Conservation (phyloP, 1,140 invertebrate genomes). For the Tenebrio molitor region DNA sequence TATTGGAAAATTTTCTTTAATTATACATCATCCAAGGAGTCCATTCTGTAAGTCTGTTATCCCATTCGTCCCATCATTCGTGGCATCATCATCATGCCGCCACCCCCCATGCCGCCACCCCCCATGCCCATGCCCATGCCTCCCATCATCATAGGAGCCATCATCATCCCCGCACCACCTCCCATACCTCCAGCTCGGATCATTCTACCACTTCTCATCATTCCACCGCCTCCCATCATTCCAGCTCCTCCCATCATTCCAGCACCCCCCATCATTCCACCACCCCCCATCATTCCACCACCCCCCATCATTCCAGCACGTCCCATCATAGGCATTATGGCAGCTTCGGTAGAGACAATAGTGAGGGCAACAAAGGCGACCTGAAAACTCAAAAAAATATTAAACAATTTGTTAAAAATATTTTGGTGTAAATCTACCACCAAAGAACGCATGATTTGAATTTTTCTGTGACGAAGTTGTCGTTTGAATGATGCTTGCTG, state of each 20-base stretch:
- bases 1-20: too few species aligned
- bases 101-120: slow-evolving; percentile 3
- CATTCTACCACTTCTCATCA: background rate
- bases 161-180: background rate
- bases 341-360: background rate
- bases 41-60: background rate
- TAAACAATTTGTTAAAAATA: too few species aligned
- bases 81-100: background rate
- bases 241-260: background rate
- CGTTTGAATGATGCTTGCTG: background rate
- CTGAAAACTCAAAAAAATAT: too few species aligned
- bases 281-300: too few species aligned
- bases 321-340: background rate
- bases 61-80: background rate
- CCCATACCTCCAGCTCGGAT: background rate
- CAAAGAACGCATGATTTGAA: background rate
- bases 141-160: background rate
- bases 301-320: too few species aligned
- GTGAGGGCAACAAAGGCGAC: background rate
- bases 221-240: background rate
- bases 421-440: too few species aligned
- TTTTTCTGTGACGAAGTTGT: background rate
- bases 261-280: too few species aligned
- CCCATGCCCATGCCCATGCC: background rate
- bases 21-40: background rate